These are phyloP conservation scores for Dicrostonyx torquatus DNA, from an alignment of 2,797 vertebrate species.

Conservation along the genomic window DNA sequence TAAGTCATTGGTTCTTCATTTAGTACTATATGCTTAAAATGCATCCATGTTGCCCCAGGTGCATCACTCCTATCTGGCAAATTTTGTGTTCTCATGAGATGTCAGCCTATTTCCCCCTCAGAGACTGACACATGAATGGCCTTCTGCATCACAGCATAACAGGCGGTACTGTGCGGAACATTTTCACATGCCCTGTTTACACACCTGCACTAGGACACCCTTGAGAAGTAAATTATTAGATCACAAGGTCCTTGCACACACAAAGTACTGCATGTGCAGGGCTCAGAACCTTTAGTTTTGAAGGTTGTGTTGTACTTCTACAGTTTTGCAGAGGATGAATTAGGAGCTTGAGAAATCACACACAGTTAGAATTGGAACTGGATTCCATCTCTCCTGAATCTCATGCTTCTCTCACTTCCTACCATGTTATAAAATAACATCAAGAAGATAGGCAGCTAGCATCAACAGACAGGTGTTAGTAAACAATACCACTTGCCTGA, in stretches of 20 bases:
- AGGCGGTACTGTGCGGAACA: too few relatives aligned
- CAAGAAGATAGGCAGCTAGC: neutral
- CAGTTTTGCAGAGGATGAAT: neutral
- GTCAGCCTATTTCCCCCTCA: neutral
- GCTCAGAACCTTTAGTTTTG: neutral
- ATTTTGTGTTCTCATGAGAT: neutral
- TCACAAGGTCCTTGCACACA: neutral
- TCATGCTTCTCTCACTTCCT: neutral
- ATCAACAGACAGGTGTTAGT: neutral
- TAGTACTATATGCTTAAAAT: neutral
- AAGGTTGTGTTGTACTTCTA: neutral
- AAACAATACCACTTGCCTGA: neutral
- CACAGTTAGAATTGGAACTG: neutral
- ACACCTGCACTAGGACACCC: neutral
- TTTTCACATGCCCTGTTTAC: neutral
- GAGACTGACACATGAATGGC: neutral
- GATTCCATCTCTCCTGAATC: neutral
- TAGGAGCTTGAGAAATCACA: neutral
- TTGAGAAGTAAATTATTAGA: neutral
- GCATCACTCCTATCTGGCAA: neutral
- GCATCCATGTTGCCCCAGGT: neutral
- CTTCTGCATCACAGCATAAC: neutral
- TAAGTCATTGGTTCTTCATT: neutral
- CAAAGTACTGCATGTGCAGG: fast-evolving
- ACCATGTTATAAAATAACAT: neutral